Conservation (phyloP, 2,888 invertebrate species). For the Metacarcinus magister region DNA sequence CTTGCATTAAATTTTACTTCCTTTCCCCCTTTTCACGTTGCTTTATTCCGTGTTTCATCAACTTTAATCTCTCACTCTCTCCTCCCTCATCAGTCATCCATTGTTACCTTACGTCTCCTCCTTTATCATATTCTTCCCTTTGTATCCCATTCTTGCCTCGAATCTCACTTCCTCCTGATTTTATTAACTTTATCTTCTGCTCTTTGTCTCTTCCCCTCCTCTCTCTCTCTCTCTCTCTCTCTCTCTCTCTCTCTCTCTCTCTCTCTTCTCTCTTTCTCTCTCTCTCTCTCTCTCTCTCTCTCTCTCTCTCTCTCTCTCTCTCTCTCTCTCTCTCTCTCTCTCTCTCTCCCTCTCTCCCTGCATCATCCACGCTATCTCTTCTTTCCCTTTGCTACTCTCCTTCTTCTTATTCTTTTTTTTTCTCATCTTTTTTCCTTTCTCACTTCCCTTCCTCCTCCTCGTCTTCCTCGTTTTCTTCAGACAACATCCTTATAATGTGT, state of each 20-base stretch:
- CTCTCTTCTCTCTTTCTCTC: background rate
- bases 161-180: background rate
- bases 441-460: background rate
- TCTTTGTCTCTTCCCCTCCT: background rate
- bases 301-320: conserved; percentile 26
- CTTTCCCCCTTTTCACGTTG: too few relatives aligned
- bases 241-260: background rate
- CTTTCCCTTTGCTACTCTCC: background rate
- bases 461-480: background rate
- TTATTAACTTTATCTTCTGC: background rate
- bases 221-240: background rate
- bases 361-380: background rate
- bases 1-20: too few relatives aligned
- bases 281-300: background rate
- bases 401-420: background rate
- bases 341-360: background rate
- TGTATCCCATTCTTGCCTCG: background rate
- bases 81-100: background rate
- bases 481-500: background rate
- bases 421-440: background rate
- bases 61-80: too few relatives aligned
- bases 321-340: conserved; percentile 26
- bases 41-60: too few relatives aligned
- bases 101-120: background rate
- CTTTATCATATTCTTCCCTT: background rate